These are phyloP conservation scores for Platycnemis pennipes DNA, from an alignment of 2,888 invertebrate species.

Conservation along the genomic window DNA sequence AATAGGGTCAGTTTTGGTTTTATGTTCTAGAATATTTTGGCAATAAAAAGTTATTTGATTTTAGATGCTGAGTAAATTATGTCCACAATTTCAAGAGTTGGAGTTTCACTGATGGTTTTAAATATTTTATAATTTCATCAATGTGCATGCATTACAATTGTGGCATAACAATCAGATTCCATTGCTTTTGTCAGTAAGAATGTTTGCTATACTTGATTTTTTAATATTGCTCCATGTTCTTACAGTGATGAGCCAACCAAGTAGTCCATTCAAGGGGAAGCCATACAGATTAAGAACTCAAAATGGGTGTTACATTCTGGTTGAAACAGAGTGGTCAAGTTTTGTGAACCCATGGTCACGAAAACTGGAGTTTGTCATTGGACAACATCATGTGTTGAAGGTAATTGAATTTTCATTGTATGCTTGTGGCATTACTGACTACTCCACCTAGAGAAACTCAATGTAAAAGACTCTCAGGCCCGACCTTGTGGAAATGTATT, in stretches of 20 bases:
- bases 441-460: too few relatives aligned
- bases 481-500: too few relatives aligned
- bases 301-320: constrained; percentile 90
- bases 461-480: too few relatives aligned
- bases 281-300: constrained; percentile 90
- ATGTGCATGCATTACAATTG: too few relatives aligned
- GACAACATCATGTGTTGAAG: constrained; percentile 89
- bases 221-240: constrained; percentile 76
- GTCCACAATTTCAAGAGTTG: too few relatives aligned
- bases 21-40: too few relatives aligned
- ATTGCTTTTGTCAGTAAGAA: not conserved
- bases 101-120: too few relatives aligned
- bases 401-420: constrained; percentile 78
- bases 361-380: constrained; percentile 93
- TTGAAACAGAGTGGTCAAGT: constrained; percentile 96
- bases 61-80: too few relatives aligned
- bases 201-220: constrained; percentile 71
- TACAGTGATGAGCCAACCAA: constrained; percentile 87
- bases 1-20: too few relatives aligned
- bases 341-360: constrained; percentile 97
- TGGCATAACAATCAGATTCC: too few relatives aligned
- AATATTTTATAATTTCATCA: too few relatives aligned
- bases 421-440: not conserved
- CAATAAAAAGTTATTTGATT: too few relatives aligned
- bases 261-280: constrained; percentile 87